Evolutionary conservation across 2,113 vertebrate species (phyloP).

Genomic region (Desmodus rotundus): DNA sequence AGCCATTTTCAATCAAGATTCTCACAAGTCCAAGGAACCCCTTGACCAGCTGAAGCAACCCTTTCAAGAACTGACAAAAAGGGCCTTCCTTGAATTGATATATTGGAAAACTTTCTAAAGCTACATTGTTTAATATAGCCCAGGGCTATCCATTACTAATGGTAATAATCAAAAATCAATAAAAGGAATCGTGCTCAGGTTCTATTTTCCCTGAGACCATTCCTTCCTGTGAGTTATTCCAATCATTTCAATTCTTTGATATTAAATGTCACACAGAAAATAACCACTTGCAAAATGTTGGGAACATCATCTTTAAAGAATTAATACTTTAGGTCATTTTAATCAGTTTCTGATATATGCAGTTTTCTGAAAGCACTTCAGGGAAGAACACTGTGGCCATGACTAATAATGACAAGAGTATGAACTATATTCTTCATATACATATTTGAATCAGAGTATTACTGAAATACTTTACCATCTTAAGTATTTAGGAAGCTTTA

Average conservation of each 20-base stretch:
- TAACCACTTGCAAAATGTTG: constrained; percentile 79
- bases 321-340: constrained; percentile 84
- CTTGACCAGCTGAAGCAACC: not conserved
- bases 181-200: constrained; percentile 34
- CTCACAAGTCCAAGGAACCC: not conserved
- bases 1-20: not conserved
- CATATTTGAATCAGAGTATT: constrained; percentile 64
- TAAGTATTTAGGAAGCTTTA: constrained; percentile 80
- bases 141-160: not conserved
- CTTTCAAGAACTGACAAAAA: not conserved
- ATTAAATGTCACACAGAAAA: constrained; percentile 82
- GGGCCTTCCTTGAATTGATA: not conserved
- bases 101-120: not conserved
- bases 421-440: constrained; percentile 77
- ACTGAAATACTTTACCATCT: constrained; percentile 68
- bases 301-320: constrained; percentile 82
- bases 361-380: constrained; percentile 82
- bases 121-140: not conserved
- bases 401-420: constrained; percentile 83
- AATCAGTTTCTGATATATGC: constrained; percentile 86
- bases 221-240: constrained; percentile 77
- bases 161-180: constrained; percentile 56
- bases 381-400: constrained; percentile 77
- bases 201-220: constrained; percentile 71
- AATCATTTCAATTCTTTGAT: constrained; percentile 76